phyloP scores from a whole-genome alignment of 23 tunicate genomes.

The Diplosoma virens region DNA sequence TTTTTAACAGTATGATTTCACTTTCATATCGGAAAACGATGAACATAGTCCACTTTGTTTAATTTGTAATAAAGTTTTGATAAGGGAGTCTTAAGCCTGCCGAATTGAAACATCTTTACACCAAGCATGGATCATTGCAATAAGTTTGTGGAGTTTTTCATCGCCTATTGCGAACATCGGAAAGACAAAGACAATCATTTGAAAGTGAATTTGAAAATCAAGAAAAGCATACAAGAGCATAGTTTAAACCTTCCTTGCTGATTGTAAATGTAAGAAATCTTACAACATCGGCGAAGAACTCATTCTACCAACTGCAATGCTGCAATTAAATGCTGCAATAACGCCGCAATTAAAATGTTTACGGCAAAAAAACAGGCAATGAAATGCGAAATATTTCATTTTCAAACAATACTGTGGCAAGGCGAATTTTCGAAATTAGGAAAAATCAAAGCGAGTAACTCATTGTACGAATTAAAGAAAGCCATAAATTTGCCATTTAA shows the following conservation, averaged over 20 bases:
- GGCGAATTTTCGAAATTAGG: slow-evolving; percentile 59
- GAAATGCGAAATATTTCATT: slow-evolving; percentile 57
- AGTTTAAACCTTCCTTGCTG: slow-evolving; percentile 61
- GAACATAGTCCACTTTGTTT: slow-evolving; percentile 65
- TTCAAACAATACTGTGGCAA: slow-evolving; percentile 64
- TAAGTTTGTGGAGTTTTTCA: slow-evolving; percentile 46
- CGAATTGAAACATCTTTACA: slow-evolving; percentile 65
- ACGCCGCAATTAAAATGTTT: slow-evolving; percentile 37
- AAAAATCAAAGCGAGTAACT: slow-evolving; percentile 56
- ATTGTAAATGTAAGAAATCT: slow-evolving; percentile 47
- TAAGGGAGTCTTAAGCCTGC: slow-evolving; percentile 52
- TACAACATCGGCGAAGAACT: slow-evolving; percentile 67
- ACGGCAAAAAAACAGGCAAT: slow-evolving; percentile 61
- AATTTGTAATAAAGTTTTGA: slow-evolving; percentile 46
- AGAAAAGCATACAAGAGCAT: slow-evolving; percentile 66
- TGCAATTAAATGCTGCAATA: too few relatives aligned
- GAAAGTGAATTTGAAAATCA: slow-evolving; percentile 30
- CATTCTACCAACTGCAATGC: slow-evolving; percentile 57
- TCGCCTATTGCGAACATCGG: slow-evolving; percentile 54
- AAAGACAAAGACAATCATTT: slow-evolving; percentile 51
- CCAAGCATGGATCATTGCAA: slow-evolving; percentile 59
- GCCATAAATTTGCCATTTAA: slow-evolving; percentile 55
- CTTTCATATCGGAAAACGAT: slow-evolving; percentile 33
- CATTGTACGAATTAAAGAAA: slow-evolving; percentile 54
- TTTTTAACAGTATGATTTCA: slow-evolving; percentile 46